phyloP scores from a whole-genome alignment of 1,140 invertebrate species.

The Lithobius niger region DNA sequence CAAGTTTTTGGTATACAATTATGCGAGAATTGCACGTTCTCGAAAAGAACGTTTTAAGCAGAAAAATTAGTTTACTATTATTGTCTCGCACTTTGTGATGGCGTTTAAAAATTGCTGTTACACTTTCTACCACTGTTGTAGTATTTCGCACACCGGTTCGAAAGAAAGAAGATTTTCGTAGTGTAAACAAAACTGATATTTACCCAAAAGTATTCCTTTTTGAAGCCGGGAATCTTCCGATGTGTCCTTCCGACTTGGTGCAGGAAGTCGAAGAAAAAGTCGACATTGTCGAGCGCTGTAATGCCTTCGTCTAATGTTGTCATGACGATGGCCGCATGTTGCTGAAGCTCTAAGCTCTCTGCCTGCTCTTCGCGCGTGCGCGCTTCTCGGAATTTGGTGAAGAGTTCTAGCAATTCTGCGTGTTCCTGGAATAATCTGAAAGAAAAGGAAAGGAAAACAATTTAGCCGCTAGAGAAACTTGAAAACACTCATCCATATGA shows the following conservation, averaged over 20 bases:
- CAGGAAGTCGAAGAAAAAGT: constrained; percentile 66
- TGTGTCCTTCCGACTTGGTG: constrained; percentile 69
- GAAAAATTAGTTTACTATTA: too few species aligned
- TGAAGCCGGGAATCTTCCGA: constrained; percentile 65
- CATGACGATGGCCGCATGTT: constrained; percentile 81
- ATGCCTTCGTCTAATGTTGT: constrained; percentile 65
- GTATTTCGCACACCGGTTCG: too few species aligned
- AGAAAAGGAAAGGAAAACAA: not conserved
- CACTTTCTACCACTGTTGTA: too few species aligned
- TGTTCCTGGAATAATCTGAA: constrained; percentile 77
- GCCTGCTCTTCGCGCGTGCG: constrained; percentile 66
- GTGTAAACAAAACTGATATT: constrained; percentile 22
- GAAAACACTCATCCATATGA: too few species aligned
- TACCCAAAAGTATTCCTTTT: constrained; percentile 76
- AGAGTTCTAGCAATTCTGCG: constrained; percentile 59
- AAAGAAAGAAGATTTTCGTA: not conserved
- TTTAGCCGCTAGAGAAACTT: too few species aligned
- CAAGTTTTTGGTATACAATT: too few species aligned
- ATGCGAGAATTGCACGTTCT: too few species aligned
- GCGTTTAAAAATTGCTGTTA: too few species aligned
- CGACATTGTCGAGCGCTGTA: constrained; percentile 65
- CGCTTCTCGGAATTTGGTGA: constrained; percentile 61
- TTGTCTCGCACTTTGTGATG: too few species aligned
- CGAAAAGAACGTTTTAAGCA: too few species aligned
- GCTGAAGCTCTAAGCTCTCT: constrained; percentile 55